Conservation (phyloP, 2,113 vertebrate genomes). For the Pterophyllum scalare region DNA sequence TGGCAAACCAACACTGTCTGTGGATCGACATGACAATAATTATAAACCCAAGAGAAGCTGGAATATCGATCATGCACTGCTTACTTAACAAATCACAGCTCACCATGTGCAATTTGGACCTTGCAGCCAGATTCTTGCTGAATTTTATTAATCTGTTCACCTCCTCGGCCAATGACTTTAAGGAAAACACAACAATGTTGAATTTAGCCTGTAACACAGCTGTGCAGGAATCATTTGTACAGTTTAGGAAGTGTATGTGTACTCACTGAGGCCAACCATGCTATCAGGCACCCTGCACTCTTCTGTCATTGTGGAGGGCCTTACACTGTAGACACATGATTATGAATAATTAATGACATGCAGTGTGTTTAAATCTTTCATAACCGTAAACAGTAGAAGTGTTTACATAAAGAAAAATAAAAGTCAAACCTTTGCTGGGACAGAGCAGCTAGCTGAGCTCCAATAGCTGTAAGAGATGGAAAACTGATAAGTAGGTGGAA, state of each 20-base stretch:
- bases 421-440: constrained; percentile 83
- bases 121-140: constrained; percentile 96
- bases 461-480: constrained; percentile 81
- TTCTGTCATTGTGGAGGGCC: constrained; percentile 86
- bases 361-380: neutral
- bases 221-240: neutral
- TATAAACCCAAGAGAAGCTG: neutral
- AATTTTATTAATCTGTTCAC: constrained; percentile 96
- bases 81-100: constrained; percentile 14
- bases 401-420: neutral
- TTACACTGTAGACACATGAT: constrained; percentile 60
- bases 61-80: neutral
- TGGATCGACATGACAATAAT: constrained; percentile 1
- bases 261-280: constrained; percentile 97
- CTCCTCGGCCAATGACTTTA: constrained; percentile 92
- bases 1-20: constrained; percentile 89
- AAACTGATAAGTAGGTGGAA: constrained; percentile 37
- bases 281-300: constrained; percentile 91
- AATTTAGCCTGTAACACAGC: neutral
- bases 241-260: neutral
- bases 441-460: constrained; percentile 89
- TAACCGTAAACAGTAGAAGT: neutral
- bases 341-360: neutral
- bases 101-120: constrained; percentile 94
- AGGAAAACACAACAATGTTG: constrained; percentile 14